Evolutionary conservation across 2,888 invertebrate species (phyloP).

Genomic region (Flabesymbios commensalis): DNA sequence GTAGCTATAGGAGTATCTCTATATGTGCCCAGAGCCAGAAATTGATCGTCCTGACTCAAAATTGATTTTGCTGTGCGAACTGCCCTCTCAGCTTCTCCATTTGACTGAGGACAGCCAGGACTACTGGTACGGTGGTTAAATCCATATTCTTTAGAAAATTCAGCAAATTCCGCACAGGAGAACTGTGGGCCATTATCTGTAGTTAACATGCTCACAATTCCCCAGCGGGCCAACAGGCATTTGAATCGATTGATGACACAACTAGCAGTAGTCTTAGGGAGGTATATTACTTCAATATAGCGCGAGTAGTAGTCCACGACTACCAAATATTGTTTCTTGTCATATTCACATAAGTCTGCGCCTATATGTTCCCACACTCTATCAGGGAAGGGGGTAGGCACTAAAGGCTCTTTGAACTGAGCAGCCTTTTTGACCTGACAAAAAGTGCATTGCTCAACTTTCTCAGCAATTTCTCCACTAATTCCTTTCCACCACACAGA

Average conservation of each 20-base stretch:
- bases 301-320: not conserved
- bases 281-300: not conserved
- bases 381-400: too few species aligned
- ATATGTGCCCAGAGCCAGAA: too few species aligned
- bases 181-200: not conserved
- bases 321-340: not conserved
- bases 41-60: not conserved
- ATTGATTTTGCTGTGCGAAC: not conserved
- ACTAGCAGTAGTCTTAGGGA: not conserved
- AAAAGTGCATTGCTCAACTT: not conserved
- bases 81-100: conserved; percentile 2
- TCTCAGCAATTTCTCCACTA: not conserved
- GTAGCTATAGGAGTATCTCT: too few species aligned
- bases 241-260: too few species aligned
- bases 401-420: not conserved
- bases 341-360: not conserved
- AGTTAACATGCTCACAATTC: too few species aligned
- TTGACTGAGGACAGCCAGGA: not conserved
- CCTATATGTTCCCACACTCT: too few species aligned
- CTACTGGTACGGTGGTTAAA: not conserved
- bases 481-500: not conserved
- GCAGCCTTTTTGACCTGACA: not conserved
- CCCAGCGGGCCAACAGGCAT: too few species aligned
- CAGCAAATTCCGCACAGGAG: not conserved
- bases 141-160: not conserved